Evolutionary conservation across 2,888 invertebrate genomes (phyloP).

Genomic region (Acanthosepion esculentum): DNA sequence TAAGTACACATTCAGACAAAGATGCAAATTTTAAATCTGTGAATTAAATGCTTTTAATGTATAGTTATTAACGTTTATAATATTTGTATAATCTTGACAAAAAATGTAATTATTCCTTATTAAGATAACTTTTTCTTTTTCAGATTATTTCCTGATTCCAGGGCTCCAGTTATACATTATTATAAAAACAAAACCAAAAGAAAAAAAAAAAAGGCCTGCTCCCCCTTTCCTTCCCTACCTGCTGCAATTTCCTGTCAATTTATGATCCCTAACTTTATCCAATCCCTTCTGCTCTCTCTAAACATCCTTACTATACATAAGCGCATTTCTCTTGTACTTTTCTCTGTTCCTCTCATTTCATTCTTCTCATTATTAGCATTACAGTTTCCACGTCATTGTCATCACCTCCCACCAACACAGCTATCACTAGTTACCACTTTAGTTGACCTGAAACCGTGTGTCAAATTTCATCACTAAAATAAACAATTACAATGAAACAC

Average conservation of each 20-base stretch:
- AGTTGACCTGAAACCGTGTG: not conserved
- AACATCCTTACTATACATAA: not conserved
- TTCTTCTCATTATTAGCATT: conserved; percentile 33
- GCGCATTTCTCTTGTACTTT: not conserved
- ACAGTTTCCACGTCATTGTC: not conserved
- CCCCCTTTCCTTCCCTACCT: not conserved
- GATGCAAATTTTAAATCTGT: too few species aligned
- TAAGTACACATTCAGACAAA: too few species aligned
- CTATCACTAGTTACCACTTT: conserved; percentile 21
- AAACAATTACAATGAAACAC: not conserved
- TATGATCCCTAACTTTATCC: not conserved
- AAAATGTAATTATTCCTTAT: too few species aligned
- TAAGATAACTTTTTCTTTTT: not conserved
- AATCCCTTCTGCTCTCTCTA: not conserved
- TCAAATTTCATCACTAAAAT: not conserved
- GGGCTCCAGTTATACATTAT: not conserved
- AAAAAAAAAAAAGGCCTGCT: too few species aligned
- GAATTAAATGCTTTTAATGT: too few species aligned
- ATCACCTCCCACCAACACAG: not conserved
- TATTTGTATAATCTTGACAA: too few species aligned
- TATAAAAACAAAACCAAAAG: not conserved
- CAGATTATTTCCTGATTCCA: conserved; percentile 10
- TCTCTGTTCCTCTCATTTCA: not conserved
- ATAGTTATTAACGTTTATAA: too few species aligned
- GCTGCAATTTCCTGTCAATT: not conserved